Base-by-base conservation (phyloP, 2,888 invertebrate species). In the Cantharis nigra region DNA sequence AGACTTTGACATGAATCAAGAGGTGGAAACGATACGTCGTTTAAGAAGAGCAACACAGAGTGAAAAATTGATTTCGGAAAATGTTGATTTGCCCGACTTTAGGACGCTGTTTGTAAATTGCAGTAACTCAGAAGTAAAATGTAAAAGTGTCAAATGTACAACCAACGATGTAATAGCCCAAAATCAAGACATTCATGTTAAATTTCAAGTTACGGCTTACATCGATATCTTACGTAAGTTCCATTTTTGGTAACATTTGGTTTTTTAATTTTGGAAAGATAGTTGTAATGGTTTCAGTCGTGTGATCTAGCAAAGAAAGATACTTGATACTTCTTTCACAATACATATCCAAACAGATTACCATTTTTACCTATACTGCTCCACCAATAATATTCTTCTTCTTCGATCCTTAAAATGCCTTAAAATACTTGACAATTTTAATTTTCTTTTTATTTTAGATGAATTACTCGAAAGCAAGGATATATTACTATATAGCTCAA, bases 391-490 rank as follows among this genome's bases (percentile, higher is more conserved):
- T n/a, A n/a, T n/a, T n/a, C n/a, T n/a, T n/a, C n/a, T n/a, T n/a
- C n/a, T n/a, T n/a, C n/a, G n/a, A n/a, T n/a, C n/a, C n/a, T n/a
- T n/a, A n/a, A n/a, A n/a, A 16, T 16, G 16, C 16, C 16, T 16
- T 16, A 0, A 16, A 1, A 16, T 16, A 1, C 3, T 20, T 28
- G 0, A 28, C 28, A 28, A 9, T 9, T 23, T 23, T 23, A 9
- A 0, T 26, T 26, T 30, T 10, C 0, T 65, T 71, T 33, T 9
- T 26, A 16, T 81, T 23, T 81, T 85, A 9, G 84, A 85, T 10
- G 80, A 85, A n/a, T 85, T 82, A 69, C 82, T 90, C 0, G 89
- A 89, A 3, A 86, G 86, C 9, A 87, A 82, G 74, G 83, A 90
- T 0, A 87, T 82, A 2, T 77, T 82, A 9, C 71, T 79, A 0